phyloP scores from a whole-genome alignment of 2,888 invertebrate genomes.

The Machimus atricapillus region DNA sequence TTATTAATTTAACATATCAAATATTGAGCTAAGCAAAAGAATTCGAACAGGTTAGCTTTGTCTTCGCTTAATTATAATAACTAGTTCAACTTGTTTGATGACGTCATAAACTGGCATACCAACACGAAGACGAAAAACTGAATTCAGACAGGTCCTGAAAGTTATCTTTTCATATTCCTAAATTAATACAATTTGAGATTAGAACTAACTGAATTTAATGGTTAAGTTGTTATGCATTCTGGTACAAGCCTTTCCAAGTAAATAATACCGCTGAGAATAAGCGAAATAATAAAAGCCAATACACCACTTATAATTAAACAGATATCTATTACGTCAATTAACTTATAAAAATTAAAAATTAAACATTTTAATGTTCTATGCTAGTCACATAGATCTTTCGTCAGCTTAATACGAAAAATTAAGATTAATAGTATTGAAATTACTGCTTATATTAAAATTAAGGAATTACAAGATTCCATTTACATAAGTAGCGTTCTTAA shows the following conservation, averaged over 20 bases:
- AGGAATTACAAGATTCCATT: not conserved
- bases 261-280: not conserved
- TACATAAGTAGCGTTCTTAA: not conserved
- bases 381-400: not conserved
- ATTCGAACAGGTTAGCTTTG: no score
- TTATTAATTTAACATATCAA: no score
- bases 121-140: no score
- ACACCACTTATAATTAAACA: not conserved
- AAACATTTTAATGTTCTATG: not conserved
- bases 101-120: no score
- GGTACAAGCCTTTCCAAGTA: not conserved
- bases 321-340: not conserved
- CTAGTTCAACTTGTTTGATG: no score
- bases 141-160: no score
- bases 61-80: no score
- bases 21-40: no score
- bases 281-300: not conserved
- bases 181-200: no score
- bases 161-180: no score
- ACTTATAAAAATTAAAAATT: not conserved
- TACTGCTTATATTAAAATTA: not conserved
- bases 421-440: not conserved
- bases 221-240: not conserved
- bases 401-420: not conserved
- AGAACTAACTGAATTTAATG: not conserved